These are phyloP conservation scores for Aspidiotus destructor DNA, from an alignment of 2,888 invertebrate genomes.

Conservation along the genomic window DNA sequence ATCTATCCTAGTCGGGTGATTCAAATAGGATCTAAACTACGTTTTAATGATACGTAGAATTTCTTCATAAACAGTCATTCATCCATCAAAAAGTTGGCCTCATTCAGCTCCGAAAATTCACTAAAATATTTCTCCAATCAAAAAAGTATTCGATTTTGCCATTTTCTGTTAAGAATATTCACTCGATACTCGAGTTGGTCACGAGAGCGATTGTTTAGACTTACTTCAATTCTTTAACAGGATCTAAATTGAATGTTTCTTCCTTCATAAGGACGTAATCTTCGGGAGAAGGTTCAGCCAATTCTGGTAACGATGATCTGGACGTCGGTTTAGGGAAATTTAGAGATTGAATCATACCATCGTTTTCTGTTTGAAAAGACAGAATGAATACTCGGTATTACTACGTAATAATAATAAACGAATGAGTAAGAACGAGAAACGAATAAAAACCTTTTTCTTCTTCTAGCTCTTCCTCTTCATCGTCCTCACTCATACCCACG, in stretches of 20 bases:
- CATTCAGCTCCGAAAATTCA: no score
- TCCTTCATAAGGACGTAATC: constrained; percentile 40
- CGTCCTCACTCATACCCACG: constrained; percentile 23
- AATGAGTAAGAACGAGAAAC: not conserved
- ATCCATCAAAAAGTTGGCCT: no score
- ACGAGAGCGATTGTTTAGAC: not conserved
- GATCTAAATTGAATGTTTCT: constrained; percentile 39
- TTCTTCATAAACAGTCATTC: no score
- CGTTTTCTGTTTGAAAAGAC: not conserved
- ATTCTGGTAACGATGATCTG: constrained; percentile 25
- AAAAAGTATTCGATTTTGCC: no score
- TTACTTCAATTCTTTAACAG: constrained; percentile 35
- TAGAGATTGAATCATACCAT: not conserved
- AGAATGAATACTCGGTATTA: not conserved
- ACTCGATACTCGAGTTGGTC: no score
- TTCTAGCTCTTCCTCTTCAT: constrained; percentile 27
- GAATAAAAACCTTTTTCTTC: constrained; percentile 21
- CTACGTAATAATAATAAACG: not conserved
- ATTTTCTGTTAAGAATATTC: no score
- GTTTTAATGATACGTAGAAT: no score
- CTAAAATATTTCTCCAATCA: no score
- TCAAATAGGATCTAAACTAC: no score
- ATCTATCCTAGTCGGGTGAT: no score
- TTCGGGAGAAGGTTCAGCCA: constrained; percentile 38
- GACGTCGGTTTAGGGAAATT: constrained; percentile 1